These are phyloP conservation scores for Spisula solida DNA, from an alignment of 2,888 invertebrate genomes.

Conservation along the genomic window DNA sequence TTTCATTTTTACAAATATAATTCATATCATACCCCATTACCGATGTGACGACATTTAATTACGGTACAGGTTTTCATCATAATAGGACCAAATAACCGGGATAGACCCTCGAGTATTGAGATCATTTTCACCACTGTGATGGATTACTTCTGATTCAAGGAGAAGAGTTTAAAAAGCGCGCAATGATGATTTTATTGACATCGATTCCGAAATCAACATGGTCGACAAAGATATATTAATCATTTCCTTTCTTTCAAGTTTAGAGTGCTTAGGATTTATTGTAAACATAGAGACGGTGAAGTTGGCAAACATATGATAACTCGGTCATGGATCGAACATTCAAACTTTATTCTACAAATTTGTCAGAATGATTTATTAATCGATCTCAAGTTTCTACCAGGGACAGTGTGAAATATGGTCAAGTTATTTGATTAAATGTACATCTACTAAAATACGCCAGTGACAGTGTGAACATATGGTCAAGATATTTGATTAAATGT, in stretches of 20 bases:
- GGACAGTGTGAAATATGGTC: too few relatives aligned
- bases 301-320: not conserved
- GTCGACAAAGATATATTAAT: not conserved
- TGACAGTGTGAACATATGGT: too few relatives aligned
- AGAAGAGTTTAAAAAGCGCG: not conserved
- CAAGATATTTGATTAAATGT: too few relatives aligned
- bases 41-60: not conserved
- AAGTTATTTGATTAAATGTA: too few relatives aligned
- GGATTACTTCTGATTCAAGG: not conserved
- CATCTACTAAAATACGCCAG: too few relatives aligned
- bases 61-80: not conserved
- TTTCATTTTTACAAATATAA: not conserved
- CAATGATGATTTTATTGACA: conserved; percentile 13
- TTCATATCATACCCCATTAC: not conserved
- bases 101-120: not conserved
- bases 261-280: not conserved
- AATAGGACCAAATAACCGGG: not conserved
- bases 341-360: not conserved
- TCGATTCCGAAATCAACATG: not conserved
- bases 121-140: not conserved
- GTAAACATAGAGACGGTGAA: not conserved
- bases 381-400: not conserved
- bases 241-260: conserved; percentile 21
- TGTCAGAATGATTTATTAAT: not conserved
- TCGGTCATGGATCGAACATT: conserved; percentile 11